Conservation (phyloP, 2,113 vertebrate species). For the Hypanus sabinus region DNA sequence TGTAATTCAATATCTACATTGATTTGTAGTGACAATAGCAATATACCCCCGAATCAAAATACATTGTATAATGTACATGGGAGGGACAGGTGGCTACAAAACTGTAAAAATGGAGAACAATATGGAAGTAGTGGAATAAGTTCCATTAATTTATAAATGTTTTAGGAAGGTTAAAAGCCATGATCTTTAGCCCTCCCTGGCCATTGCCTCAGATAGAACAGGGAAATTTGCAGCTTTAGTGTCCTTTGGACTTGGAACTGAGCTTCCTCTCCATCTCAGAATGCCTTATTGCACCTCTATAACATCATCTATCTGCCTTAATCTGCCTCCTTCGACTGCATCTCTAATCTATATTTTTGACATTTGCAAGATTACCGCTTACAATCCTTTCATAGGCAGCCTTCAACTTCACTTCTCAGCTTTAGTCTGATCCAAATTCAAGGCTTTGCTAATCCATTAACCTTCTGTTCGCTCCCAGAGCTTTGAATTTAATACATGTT, state of each 20-base stretch:
- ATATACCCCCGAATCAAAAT: background rate
- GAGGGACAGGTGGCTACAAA: background rate
- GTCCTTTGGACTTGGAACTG: background rate
- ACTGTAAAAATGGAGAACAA: background rate
- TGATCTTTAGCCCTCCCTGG: background rate
- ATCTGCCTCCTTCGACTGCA: background rate
- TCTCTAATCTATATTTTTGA: background rate
- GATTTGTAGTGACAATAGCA: background rate
- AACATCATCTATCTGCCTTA: background rate
- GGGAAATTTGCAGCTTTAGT: background rate
- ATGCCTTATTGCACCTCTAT: background rate
- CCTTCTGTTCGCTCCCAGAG: background rate
- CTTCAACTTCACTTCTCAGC: background rate
- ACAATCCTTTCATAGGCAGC: background rate
- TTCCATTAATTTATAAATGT: background rate
- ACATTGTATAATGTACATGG: background rate
- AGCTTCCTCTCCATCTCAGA: background rate
- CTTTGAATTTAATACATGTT: background rate
- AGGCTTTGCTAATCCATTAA: background rate
- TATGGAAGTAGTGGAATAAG: background rate
- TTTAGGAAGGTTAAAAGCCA: background rate
- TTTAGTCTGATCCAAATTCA: background rate
- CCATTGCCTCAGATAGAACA: background rate
- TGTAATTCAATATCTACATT: background rate
- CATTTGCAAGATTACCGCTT: background rate